Conservation (phyloP, 2,888 invertebrate genomes). For the Timandra comae region DNA sequence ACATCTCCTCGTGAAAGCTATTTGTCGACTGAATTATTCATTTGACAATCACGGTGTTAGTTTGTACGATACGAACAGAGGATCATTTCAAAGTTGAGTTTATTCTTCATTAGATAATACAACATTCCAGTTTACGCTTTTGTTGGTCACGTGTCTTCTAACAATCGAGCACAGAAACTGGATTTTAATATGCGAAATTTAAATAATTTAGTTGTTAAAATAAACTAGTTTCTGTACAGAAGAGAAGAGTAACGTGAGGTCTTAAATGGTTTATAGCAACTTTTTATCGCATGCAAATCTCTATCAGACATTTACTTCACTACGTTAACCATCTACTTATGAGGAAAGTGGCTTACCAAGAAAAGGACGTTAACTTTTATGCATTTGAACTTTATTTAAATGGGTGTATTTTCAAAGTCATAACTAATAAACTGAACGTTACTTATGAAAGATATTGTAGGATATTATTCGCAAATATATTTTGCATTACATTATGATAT, state of each 20-base stretch:
- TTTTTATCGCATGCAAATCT: slow-evolving; percentile 46
- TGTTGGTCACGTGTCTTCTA: slow-evolving; percentile 15
- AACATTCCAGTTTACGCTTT: slow-evolving; percentile 15
- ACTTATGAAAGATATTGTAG: too few relatives aligned
- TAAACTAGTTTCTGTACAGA: slow-evolving; percentile 18
- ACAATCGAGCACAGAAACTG: slow-evolving; percentile 17
- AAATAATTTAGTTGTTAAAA: slow-evolving; percentile 1
- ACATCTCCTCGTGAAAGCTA: slow-evolving; percentile 24
- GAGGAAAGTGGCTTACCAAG: slow-evolving; percentile 31
- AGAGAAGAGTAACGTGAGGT: slow-evolving; percentile 25
- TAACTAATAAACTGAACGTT: too few relatives aligned
- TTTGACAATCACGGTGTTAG: slow-evolving; percentile 23
- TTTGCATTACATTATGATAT: too few relatives aligned
- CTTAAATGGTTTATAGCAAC: slow-evolving; percentile 31
- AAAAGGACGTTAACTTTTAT: slow-evolving; percentile 21
- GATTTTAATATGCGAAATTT: slow-evolving; percentile 12
- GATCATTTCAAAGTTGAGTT: slow-evolving; percentile 14
- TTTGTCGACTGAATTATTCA: slow-evolving; percentile 24
- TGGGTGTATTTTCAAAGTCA: too few relatives aligned
- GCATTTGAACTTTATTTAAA: slow-evolving; percentile 12
- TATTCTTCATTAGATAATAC: slow-evolving; percentile 10
- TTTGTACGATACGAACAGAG: slow-evolving; percentile 20
- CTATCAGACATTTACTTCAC: slow-evolving; percentile 34
- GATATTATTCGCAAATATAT: too few relatives aligned
- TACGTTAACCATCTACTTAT: slow-evolving; percentile 20